Conservation (phyloP, 2,888 invertebrate genomes). For the Trachelus troglodyta region DNA sequence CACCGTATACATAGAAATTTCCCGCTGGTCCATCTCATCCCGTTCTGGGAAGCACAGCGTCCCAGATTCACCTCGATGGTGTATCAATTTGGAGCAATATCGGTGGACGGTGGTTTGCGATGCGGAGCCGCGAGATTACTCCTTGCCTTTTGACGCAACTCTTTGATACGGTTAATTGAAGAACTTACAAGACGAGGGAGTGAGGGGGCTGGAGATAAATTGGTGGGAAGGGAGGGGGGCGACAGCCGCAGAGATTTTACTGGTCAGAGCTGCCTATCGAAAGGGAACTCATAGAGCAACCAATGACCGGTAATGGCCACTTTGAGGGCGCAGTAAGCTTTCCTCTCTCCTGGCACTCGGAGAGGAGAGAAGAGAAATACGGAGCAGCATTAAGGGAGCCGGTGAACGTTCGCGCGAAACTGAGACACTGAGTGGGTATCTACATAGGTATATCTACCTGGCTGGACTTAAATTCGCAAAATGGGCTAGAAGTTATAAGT, state of each 20-base stretch:
- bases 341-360: background rate
- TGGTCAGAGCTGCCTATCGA: background rate
- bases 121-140: background rate
- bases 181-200: conserved; percentile 38
- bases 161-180: conserved; percentile 53
- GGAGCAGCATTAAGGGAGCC: background rate
- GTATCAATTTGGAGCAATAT: background rate
- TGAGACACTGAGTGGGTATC: background rate
- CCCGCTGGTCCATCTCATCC: background rate
- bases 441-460: background rate
- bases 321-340: conserved; percentile 51
- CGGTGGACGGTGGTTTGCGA: background rate
- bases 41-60: background rate
- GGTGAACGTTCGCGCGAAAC: background rate
- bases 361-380: background rate
- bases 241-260: background rate
- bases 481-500: background rate
- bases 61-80: background rate
- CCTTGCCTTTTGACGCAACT: background rate
- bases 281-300: background rate
- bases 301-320: conserved; percentile 59
- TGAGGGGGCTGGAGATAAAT: conserved; percentile 9
- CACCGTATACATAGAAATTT: background rate
- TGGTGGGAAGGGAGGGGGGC: background rate
- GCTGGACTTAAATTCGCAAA: background rate